Evolutionary conservation across 2,113 vertebrate species (phyloP).

Genomic region (Hirundichthys speculiger): DNA sequence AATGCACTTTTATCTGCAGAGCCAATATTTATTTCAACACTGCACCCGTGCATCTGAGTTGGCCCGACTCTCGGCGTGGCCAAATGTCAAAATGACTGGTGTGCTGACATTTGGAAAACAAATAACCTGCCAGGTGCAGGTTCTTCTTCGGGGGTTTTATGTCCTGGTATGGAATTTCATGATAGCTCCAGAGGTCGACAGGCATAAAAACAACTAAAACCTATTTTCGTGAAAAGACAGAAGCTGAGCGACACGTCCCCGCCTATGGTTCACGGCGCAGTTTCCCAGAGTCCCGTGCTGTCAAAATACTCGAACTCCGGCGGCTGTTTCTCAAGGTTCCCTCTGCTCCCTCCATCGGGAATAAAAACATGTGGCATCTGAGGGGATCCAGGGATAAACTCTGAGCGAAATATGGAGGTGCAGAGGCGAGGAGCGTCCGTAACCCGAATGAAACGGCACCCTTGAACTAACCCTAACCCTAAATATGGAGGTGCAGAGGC

Average conservation of each 20-base stretch:
- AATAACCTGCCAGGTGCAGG: conserved; percentile 41
- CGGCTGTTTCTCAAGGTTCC: conserved; percentile 54
- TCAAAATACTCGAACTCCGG: conserved; percentile 54
- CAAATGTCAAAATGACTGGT: conserved; percentile 29
- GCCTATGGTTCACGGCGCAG: too few relatives aligned
- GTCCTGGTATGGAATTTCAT: conserved; percentile 18
- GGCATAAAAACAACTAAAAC: conserved; percentile 27
- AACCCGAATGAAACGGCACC: too few relatives aligned
- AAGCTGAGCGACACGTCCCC: conserved; percentile 40
- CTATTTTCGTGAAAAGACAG: conserved; percentile 14
- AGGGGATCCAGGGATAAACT: conserved; percentile 29
- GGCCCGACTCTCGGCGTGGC: conserved; percentile 29
- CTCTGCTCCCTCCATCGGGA: conserved; percentile 58
- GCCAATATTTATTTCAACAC: conserved; percentile 41
- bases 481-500: too few relatives aligned
- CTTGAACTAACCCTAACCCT: too few relatives aligned
- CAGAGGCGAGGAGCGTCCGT: conserved; percentile 38
- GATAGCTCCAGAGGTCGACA: conserved; percentile 29
- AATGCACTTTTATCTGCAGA: conserved; percentile 37
- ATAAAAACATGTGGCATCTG: conserved; percentile 27
- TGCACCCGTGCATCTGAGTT: conserved; percentile 33
- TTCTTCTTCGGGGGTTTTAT: conserved; percentile 23
- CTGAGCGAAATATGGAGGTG: conserved; percentile 44
- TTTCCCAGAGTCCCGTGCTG: conserved; percentile 48
- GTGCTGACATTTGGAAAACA: conserved; percentile 55